Evolutionary conservation across 2,113 vertebrate genomes (phyloP).

Genomic region (Stegostoma tigrinum): DNA sequence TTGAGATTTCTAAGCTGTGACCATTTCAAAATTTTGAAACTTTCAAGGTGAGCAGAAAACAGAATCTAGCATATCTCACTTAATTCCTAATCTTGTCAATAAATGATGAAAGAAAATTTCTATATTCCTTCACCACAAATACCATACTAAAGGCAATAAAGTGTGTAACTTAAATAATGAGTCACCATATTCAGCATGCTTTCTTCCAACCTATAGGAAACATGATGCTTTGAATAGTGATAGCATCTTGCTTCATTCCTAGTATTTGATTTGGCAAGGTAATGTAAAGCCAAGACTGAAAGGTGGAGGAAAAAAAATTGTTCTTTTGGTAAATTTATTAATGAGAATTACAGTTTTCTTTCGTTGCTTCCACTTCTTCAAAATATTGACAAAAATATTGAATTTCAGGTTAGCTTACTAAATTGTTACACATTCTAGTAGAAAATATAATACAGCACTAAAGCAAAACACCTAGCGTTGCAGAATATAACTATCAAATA

Average conservation of each 20-base stretch:
- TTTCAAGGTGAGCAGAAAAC: neutral
- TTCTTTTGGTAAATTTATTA: neutral
- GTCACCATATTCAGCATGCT: neutral
- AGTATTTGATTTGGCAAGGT: neutral
- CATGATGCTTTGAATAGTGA: neutral
- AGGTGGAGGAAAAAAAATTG: neutral
- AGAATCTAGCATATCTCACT: neutral
- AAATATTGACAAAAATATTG: neutral
- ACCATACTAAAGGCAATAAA: neutral
- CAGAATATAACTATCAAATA: neutral
- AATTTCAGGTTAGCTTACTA: neutral
- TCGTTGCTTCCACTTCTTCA: neutral
- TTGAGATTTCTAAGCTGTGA: neutral
- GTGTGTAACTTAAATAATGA: neutral
- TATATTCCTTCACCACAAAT: neutral
- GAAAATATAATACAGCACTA: too few species aligned
- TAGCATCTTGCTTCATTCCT: neutral
- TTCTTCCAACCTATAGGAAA: neutral
- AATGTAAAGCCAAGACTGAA: neutral
- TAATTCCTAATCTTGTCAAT: neutral
- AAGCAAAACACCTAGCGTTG: too few species aligned
- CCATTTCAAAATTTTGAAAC: neutral
- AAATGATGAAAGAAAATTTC: neutral
- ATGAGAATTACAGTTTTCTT: neutral
- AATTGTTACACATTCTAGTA: neutral